phyloP scores from a whole-genome alignment of 2,113 vertebrate species.

The Oryzias curvinotus region DNA sequence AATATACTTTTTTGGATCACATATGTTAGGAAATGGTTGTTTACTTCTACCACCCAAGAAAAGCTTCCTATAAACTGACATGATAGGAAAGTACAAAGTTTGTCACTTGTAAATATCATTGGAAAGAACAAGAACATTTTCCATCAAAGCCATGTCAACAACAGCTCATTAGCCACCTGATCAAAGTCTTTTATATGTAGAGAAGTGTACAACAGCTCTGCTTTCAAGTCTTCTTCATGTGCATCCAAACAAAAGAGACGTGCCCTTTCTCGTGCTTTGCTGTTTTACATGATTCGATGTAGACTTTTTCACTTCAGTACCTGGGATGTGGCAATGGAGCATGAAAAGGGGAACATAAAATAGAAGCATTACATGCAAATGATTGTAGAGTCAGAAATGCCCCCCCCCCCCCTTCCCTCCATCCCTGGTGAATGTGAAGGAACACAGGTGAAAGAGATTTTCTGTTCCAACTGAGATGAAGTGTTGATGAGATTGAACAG shows the following conservation, averaged over 20 bases:
- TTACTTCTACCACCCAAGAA: too few relatives aligned
- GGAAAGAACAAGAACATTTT: constrained; percentile 42
- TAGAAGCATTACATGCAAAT: constrained; percentile 30
- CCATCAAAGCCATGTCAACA: constrained; percentile 48
- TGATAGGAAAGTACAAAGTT: constrained; percentile 19
- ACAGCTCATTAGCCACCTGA: constrained; percentile 59
- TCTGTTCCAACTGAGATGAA: constrained; percentile 22
- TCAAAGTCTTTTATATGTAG: constrained; percentile 52
- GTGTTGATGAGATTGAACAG: constrained; percentile 25
- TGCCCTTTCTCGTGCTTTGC: constrained; percentile 43
- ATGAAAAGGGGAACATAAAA: constrained; percentile 37
- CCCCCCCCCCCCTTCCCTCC: constrained; percentile 25
- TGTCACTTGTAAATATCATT: constrained; percentile 33
- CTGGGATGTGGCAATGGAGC: constrained; percentile 26
- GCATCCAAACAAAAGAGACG: constrained; percentile 43
- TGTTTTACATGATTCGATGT: constrained; percentile 44
- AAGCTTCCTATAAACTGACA: neutral
- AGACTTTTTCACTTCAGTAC: constrained; percentile 35
- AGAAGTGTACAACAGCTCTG: constrained; percentile 30
- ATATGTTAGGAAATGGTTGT: too few relatives aligned
- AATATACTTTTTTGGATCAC: neutral
- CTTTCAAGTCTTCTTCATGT: constrained; percentile 46
- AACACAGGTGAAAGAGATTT: constrained; percentile 15
- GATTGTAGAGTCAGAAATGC: constrained; percentile 22
- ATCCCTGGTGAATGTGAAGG: constrained; percentile 10